A percentile compares a stretch with the other conserved stretches of the same genome.
Evolutionary conservation across 2,797 vertebrate genomes (phyloP).

Genomic region (Enoplosus armatus): DNA sequence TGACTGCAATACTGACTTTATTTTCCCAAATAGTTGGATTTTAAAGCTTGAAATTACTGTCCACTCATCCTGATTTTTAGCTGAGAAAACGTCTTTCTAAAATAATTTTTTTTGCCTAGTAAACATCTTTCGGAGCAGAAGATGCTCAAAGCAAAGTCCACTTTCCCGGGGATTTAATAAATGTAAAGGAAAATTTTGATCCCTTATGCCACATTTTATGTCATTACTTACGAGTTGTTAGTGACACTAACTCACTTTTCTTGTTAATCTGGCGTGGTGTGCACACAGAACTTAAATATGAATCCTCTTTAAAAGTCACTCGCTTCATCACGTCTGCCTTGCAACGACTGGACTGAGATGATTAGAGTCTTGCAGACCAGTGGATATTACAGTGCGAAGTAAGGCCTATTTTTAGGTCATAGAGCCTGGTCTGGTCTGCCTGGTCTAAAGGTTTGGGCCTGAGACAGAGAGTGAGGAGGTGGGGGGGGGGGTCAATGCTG

Average conservation of each 20-base stretch:
- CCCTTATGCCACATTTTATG: too few relatives aligned
- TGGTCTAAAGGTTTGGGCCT: neutral
- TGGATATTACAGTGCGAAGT: neutral
- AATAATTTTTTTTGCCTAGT: too few relatives aligned
- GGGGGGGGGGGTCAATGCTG: slow-evolving; percentile 7
- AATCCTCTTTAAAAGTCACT: too few relatives aligned
- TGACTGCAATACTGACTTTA: too few relatives aligned
- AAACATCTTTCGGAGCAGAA: neutral
- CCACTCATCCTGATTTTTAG: too few relatives aligned
- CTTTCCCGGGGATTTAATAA: too few relatives aligned
- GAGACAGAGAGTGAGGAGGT: neutral
- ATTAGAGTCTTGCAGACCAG: neutral
- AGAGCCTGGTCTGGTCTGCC: neutral
- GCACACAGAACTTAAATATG: neutral
- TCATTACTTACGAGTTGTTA: neutral
- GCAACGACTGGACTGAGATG: neutral
- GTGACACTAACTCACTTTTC: neutral
- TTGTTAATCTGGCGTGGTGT: neutral
- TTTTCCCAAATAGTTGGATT: too few relatives aligned
- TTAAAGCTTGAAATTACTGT: too few relatives aligned
- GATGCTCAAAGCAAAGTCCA: neutral
- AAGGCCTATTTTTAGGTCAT: neutral
- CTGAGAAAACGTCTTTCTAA: neutral
- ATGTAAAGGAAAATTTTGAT: too few relatives aligned
- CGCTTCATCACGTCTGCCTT: neutral